These are phyloP conservation scores for Enteromius treurensis DNA, from an alignment of 2,797 vertebrate genomes.

Conservation along the genomic window DNA sequence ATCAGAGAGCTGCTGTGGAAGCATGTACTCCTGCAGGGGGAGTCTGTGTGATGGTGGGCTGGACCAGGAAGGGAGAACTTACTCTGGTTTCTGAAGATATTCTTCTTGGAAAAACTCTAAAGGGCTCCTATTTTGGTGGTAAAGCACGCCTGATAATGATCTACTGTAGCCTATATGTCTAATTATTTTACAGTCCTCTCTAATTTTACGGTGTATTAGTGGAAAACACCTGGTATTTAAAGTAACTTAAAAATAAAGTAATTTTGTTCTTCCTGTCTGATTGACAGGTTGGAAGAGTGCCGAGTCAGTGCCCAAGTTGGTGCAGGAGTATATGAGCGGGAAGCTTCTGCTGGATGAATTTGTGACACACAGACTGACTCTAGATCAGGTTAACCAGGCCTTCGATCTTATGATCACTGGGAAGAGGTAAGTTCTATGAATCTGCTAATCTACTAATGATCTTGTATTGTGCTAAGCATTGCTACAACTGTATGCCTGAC, in stretches of 20 bases:
- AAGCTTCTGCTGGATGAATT: constrained; percentile 86
- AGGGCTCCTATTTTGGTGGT: constrained; percentile 93
- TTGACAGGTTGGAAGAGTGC: constrained; percentile 84
- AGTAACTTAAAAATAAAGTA: too few species aligned
- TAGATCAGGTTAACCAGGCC: constrained; percentile 80
- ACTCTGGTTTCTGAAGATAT: constrained; percentile 83
- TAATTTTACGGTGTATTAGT: neutral
- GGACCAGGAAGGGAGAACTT: constrained; percentile 82
- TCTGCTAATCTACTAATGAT: neutral
- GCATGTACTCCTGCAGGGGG: constrained; percentile 87
- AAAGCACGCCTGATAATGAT: constrained; percentile 34
- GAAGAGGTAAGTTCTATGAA: constrained; percentile 71
- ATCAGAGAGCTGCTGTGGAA: constrained; percentile 86
- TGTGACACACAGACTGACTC: constrained; percentile 79
- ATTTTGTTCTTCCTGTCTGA: neutral
- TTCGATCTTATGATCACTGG: constrained; percentile 82
- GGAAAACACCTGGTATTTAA: neutral
- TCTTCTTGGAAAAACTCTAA: constrained; percentile 87
- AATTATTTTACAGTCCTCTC: neutral
- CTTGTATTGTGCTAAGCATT: neutral
- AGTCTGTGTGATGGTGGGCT: constrained; percentile 86
- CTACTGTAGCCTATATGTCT: neutral
- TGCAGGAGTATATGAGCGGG: constrained; percentile 83
- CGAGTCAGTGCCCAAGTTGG: constrained; percentile 79
- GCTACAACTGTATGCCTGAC: neutral